Conservation (phyloP, 2,113 vertebrate genomes). For the Arizona elegans region DNA sequence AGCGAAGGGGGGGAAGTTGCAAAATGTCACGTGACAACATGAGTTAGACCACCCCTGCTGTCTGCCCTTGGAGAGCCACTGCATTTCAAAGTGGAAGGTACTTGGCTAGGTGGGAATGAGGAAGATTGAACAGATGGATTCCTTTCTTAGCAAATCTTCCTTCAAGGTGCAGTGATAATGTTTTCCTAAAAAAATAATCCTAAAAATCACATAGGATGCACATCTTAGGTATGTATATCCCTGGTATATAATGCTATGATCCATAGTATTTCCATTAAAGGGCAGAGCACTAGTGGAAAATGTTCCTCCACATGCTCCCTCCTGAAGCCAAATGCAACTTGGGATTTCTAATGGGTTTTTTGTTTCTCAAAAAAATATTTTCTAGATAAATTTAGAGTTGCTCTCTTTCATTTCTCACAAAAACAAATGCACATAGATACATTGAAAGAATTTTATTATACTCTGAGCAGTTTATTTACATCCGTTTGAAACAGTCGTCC, state of each 20-base stretch:
- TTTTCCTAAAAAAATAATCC: not conserved
- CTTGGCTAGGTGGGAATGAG: not conserved
- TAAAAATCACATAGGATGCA: not conserved
- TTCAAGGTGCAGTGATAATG: not conserved
- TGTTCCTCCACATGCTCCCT: not conserved
- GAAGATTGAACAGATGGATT: not conserved
- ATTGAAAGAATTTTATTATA: not conserved
- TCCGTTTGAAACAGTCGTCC: not conserved
- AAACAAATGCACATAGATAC: not conserved
- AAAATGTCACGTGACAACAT: rapidly evolving
- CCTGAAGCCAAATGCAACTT: not conserved
- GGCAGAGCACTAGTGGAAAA: not conserved
- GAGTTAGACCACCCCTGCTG: too few relatives aligned
- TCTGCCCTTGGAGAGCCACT: not conserved
- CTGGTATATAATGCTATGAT: not conserved
- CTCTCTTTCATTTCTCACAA: not conserved
- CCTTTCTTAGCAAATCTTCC: not conserved
- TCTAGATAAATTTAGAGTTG: not conserved
- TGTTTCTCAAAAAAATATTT: not conserved
- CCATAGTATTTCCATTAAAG: not conserved
- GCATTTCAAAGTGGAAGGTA: not conserved
- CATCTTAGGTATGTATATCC: not conserved
- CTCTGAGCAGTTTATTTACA: not conserved
- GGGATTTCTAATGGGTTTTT: not conserved
- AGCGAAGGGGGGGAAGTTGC: too few relatives aligned